A percentile compares a stretch with the other conserved stretches of the same genome.
Evolutionary conservation across 2,797 vertebrate genomes (phyloP).

Genomic region (Buceros bicornis): DNA sequence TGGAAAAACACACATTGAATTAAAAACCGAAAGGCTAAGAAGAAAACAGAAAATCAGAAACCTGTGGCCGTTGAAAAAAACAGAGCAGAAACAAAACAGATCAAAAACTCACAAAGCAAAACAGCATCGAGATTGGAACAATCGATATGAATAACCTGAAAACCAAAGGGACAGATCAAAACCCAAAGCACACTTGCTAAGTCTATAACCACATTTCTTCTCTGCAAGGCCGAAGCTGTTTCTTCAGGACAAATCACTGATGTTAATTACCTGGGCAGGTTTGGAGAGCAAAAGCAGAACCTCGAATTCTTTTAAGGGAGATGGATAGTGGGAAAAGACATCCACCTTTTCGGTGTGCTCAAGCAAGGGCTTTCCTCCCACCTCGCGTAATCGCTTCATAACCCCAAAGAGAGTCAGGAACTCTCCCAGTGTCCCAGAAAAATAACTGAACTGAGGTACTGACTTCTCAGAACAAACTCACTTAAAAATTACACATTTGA

Average conservation of each 20-base stretch:
- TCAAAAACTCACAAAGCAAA: conserved; percentile 73
- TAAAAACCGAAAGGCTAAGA: conserved; percentile 60
- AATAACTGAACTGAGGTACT: neutral
- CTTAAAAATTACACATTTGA: neutral
- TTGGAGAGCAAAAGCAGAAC: conserved; percentile 42
- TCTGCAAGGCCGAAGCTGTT: conserved; percentile 52
- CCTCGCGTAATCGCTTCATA: neutral
- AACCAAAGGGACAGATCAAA: conserved; percentile 75
- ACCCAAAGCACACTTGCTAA: conserved; percentile 59
- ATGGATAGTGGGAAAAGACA: neutral
- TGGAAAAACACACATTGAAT: neutral
- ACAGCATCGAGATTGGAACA: conserved; percentile 75
- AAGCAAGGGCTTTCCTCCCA: neutral
- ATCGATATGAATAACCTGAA: conserved; percentile 78
- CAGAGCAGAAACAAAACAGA: conserved; percentile 67
- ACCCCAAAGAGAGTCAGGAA: neutral
- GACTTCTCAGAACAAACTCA: neutral
- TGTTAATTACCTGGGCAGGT: conserved; percentile 67
- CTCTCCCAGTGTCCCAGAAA: neutral
- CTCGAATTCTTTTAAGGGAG: conserved; percentile 21
- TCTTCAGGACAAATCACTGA: conserved; percentile 65
- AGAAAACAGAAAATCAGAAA: conserved; percentile 72
- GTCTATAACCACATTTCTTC: conserved; percentile 59
- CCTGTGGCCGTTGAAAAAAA: conserved; percentile 33
- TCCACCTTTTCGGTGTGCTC: neutral